phyloP scores from a whole-genome alignment of 2,113 vertebrate genomes.

The Oreochromis aureus region DNA sequence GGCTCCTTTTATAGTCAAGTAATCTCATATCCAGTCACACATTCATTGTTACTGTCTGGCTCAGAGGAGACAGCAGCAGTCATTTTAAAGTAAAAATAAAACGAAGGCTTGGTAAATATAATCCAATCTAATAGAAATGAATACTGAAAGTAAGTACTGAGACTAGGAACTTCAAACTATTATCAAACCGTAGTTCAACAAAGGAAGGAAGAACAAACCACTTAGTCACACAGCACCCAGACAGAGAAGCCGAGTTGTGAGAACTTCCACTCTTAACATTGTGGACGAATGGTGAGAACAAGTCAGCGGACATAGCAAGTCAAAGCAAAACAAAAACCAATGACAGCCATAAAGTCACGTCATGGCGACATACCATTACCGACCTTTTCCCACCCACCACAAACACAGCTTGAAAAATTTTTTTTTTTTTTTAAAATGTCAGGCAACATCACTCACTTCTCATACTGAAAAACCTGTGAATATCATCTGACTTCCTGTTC shows the following conservation, averaged over 20 bases:
- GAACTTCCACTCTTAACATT: constrained; percentile 13
- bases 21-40: background rate
- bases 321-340: background rate
- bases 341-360: background rate
- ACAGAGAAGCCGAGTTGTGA: constrained; percentile 40
- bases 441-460: constrained; percentile 5
- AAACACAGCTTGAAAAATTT: background rate
- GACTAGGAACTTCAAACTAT: background rate
- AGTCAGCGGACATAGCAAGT: background rate
- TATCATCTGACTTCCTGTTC: constrained; percentile 64
- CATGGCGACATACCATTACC: background rate
- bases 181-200: constrained; percentile 11
- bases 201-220: constrained; percentile 46
- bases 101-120: background rate
- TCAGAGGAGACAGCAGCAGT: background rate
- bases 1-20: background rate
- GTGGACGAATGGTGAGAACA: background rate
- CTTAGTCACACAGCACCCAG: constrained; percentile 34
- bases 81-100: background rate
- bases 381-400: background rate
- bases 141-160: background rate
- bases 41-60: background rate
- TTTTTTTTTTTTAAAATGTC: background rate
- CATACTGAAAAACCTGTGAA: constrained; percentile 45
- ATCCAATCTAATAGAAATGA: background rate